Base-by-base conservation (phyloP, 2,888 invertebrate genomes). In the Morpho helenor region DNA sequence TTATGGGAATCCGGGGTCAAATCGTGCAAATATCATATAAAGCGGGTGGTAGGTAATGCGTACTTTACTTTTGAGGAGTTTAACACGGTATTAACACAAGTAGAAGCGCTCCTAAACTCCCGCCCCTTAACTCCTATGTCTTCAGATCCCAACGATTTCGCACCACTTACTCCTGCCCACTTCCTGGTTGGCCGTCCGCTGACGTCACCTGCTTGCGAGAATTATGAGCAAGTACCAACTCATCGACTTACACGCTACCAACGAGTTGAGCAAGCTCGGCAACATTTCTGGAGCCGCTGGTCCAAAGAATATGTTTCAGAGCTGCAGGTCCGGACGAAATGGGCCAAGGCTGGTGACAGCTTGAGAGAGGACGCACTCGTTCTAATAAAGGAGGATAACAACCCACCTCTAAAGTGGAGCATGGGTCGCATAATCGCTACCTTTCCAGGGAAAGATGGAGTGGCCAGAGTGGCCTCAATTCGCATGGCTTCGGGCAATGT, bases 51-150 rank as follows among this genome's bases (percentile, higher is more conserved):
- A 22, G 51, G 64, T 2, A 58, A 60, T 43, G 58, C 61, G 4
- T 41, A 60, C 47, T 49, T 64, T 3, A 64, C 64, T 5, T 64
- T 59, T 22, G 68, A 68, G 52, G 69, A 69, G 55, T 59, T 67
- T 22, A 65, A 52, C 45, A 69, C 48, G 42, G 22, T 48, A 48
- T 41, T 56, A 22, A 7, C 45, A n/a, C 49, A 56, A 45, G 39
- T 56, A 8, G 49, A 56, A 44, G 56, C 50, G 0, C 10, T 50
- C 8, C n/a, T 56, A 8, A 54, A 54, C 41, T 54, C 40, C 9
- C 47, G 41, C 10, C 54, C 54, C 9, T 10, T 54, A 4, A 16
- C 22, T 47, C 47, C 54, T 3, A 47, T 54, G 48, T 54, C 47
- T n/a, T 4, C 54, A 9, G 48, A 54, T 41, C 41, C 54, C 7